Conservation (phyloP, 2,797 vertebrate species). For the Mormyrus hasselquistii region DNA sequence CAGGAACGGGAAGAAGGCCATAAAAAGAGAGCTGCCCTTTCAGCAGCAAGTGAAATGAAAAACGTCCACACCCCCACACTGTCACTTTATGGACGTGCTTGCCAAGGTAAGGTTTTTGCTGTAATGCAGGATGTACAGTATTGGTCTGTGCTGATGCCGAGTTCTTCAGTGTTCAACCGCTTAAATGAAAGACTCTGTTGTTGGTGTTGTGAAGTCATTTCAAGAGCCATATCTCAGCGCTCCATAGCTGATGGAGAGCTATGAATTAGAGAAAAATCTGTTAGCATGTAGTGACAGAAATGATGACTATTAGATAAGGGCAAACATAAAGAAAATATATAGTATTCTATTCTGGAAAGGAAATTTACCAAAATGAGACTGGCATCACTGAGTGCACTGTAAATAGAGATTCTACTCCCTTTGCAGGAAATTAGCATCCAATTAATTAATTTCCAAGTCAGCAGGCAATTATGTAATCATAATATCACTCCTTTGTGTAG, state of each 20-base stretch:
- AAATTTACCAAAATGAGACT: not conserved
- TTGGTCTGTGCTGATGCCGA: not conserved
- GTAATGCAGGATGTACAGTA: not conserved
- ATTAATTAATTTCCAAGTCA: constrained; percentile 6
- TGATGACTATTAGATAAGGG: not conserved
- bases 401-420: not conserved
- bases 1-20: not conserved
- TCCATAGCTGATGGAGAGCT: not conserved
- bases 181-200: not conserved
- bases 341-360: not conserved
- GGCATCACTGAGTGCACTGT: not conserved
- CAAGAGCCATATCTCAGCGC: not conserved
- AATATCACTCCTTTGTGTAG: constrained; percentile 2
- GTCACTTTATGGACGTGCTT: not conserved
- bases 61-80: not conserved
- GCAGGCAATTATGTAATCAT: not conserved
- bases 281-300: not conserved
- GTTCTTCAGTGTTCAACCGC: not conserved
- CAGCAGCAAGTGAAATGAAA: not conserved
- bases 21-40: not conserved
- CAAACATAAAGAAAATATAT: not conserved
- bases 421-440: not conserved
- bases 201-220: not conserved
- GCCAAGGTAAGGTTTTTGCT: not conserved
- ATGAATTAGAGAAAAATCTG: not conserved